Base-by-base conservation (phyloP, 1,140 invertebrate species). In the Diorhabda carinulata region DNA sequence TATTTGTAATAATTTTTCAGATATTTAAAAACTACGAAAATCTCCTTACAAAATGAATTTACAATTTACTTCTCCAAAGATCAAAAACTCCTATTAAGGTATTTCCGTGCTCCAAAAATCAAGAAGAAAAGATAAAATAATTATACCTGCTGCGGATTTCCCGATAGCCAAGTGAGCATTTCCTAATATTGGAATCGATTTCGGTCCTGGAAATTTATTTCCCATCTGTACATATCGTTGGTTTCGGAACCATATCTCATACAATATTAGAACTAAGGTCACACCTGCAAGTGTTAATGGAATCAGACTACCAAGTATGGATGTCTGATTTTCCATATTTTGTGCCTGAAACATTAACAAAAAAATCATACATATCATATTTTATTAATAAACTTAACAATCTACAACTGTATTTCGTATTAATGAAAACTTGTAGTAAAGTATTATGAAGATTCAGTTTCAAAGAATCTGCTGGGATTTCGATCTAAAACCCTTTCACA, bases 171-270 rank as follows among this genome's bases (percentile, higher is more conserved):
- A 42, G 41, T 70, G 57, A 47, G 64, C 69, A 67, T 74, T 68
- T 43, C 73, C 73, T 40, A 74, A 5, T 5, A 74, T 59, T 56
- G 73, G 73, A 8, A 68, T n/a, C 10, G 61, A 4, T 10, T 1
- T 25, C 0, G 63, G 67, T 58, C 73, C 69, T 2, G 73, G 73
- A 9, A 74, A 68, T 47, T 72, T 72, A 10, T 72, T 67, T 3
- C 40, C 71, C 43, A 74, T 10, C 66, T 71, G 67, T 2, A 71
- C 66, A 62, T 72, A 66, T 10, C 73, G 67, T 7, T 67, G 66
- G n/a, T 62, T 70, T 58, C 68, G 65, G 52, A 74, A 70, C 70
- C 70, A 72, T 43, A 59, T 70, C 9, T 74, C 65, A 41, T 74
- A 74, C 43, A 65, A 7, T 9, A 62, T 64, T 25, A 74, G 57